phyloP scores from a whole-genome alignment of 1,140 invertebrate species.

The Lordiphosa mommai region DNA sequence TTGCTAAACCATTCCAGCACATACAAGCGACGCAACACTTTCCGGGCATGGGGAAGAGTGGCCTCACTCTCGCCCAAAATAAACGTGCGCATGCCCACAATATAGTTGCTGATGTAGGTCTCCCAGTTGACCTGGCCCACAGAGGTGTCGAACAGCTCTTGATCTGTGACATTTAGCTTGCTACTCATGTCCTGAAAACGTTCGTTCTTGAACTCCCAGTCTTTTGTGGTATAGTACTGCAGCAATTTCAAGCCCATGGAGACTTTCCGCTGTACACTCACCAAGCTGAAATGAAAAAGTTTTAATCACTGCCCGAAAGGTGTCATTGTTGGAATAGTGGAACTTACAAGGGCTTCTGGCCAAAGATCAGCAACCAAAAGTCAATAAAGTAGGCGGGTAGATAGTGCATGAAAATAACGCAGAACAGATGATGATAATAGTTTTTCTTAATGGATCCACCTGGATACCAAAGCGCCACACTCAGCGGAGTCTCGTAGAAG shows the following conservation, averaged over 20 bases:
- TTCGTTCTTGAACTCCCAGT: slow-evolving; percentile 90
- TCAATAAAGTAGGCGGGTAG: slow-evolving; percentile 91
- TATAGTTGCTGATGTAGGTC: slow-evolving; percentile 85
- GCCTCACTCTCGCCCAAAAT: slow-evolving; percentile 88
- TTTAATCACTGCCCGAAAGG: not conserved
- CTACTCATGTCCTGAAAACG: slow-evolving; percentile 84
- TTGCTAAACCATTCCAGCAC: slow-evolving; percentile 80
- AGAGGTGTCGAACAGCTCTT: slow-evolving; percentile 83
- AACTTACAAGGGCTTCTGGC: slow-evolving; percentile 90
- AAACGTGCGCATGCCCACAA: slow-evolving; percentile 86
- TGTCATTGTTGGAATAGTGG: not conserved
- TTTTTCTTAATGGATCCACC: slow-evolving; percentile 87
- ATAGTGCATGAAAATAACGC: slow-evolving; percentile 88
- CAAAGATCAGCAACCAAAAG: slow-evolving; percentile 83
- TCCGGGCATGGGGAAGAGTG: slow-evolving; percentile 86
- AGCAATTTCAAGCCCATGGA: slow-evolving; percentile 84
- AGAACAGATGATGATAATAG: slow-evolving; percentile 84
- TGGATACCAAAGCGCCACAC: slow-evolving; percentile 89
- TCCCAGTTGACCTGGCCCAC: slow-evolving; percentile 84
- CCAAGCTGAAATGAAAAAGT: slow-evolving; percentile 80
- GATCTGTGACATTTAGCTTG: slow-evolving; percentile 83
- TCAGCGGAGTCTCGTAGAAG: slow-evolving; percentile 84
- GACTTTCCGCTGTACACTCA: slow-evolving; percentile 84
- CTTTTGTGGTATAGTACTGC: slow-evolving; percentile 92
- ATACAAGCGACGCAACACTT: slow-evolving; percentile 82